Base-by-base conservation (phyloP, 2,888 invertebrate species). In the Nasonia oneida region DNA sequence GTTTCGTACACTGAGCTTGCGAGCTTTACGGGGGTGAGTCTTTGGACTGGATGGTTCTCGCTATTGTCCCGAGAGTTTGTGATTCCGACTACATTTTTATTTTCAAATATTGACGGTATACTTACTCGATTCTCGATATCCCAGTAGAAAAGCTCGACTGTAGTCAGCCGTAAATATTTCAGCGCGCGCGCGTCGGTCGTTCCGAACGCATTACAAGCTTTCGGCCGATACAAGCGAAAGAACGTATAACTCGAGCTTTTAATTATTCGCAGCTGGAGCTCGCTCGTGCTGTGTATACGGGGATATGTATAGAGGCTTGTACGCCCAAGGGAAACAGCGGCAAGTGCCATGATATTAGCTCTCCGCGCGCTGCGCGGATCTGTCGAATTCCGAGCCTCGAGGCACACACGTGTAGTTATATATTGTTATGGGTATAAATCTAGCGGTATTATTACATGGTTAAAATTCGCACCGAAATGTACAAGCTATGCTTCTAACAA, bases 331-430 rank as follows among this genome's bases (percentile, higher is more conserved):
- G 23, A 29, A 74, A 74, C 47, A 14, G 4, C 57, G 57, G 18
- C 23, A 73, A 73, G 29, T 73, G 23, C 73, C 42, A 73, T 23
- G 47, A 73, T 42, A 61, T 29, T 61, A 8, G 42, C 73, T 61
- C n/a, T 57, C 18, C 18, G 57, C n/a, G n/a, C 5, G 8, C 29
- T 14, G 53, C 5, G 57, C 57, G n/a, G n/a, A 57, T 61, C 57
- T n/a, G 57, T 61, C 57, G 57, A 67, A 67, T 67, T 67, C 15
- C 33, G 33, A 29, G 14, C 67, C 29, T n/a, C 33, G 33, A 64
- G 23, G 64, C 64, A 64, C 67, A 14, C 14, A 29, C 33, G 33
- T 33, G 14, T 14, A 29, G 29, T 0, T 29, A 29, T 29, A 29
- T 29, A 47, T 47, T 47, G 47, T 47, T 42, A 42, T 42, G 42